Evolutionary conservation across 1,140 invertebrate species (phyloP).

Genomic region (Drosophila ironensis): DNA sequence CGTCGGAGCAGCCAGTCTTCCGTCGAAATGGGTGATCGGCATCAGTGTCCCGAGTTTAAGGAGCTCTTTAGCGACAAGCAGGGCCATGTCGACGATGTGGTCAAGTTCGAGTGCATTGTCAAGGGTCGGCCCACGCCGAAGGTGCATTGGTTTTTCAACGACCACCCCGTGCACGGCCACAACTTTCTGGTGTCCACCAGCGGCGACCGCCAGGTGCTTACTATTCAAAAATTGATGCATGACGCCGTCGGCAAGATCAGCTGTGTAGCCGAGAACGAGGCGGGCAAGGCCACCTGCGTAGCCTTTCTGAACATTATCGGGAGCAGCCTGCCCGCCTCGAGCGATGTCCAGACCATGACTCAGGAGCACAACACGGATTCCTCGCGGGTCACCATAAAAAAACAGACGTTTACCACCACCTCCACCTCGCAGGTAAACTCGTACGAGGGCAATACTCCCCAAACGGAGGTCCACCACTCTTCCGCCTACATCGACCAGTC

Average conservation of each 20-base stretch:
- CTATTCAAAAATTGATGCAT: constrained; percentile 84
- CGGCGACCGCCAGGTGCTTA: constrained; percentile 87
- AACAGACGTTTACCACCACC: constrained; percentile 78
- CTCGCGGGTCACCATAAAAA: constrained; percentile 78
- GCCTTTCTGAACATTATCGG: constrained; percentile 84
- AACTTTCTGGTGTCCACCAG: constrained; percentile 88
- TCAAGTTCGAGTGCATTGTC: constrained; percentile 89
- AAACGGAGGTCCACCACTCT: constrained; percentile 74
- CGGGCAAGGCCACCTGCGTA: constrained; percentile 87
- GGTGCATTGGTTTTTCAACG: constrained; percentile 91
- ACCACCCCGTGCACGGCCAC: constrained; percentile 87
- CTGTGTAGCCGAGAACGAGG: constrained; percentile 89
- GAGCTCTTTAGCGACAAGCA: constrained; percentile 86
- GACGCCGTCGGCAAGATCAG: constrained; percentile 87
- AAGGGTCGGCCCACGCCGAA: constrained; percentile 90
- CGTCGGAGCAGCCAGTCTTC: constrained; percentile 65
- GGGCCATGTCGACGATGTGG: constrained; percentile 96
- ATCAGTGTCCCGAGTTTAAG: constrained; percentile 85
- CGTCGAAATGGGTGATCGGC: constrained; percentile 84
- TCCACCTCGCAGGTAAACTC: constrained; percentile 78
- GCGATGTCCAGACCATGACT: constrained; percentile 60
- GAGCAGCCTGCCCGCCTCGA: constrained; percentile 49
- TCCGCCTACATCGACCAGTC: constrained; percentile 74
- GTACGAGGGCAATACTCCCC: constrained; percentile 78
- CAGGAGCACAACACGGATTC: constrained; percentile 80